A percentile compares a stretch with the other conserved stretches of the same genome.
Evolutionary conservation across 2,797 vertebrate genomes (phyloP).

Genomic region (Galagoides demidoff): DNA sequence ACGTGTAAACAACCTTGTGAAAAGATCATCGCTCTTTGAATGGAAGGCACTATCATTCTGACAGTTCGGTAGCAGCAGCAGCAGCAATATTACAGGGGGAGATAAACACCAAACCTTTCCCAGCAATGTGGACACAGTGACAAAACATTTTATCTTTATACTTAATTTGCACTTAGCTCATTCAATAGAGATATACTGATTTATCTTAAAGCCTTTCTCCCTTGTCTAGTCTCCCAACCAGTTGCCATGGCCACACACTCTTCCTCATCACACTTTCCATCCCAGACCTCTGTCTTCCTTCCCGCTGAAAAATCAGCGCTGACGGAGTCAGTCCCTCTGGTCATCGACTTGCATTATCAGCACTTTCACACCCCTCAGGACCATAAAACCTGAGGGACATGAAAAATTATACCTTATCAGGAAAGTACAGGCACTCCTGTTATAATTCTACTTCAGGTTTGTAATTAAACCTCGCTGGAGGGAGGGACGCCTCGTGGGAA

Average conservation of each 20-base stretch:
- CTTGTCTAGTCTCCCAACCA: not conserved
- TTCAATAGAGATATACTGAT: not conserved
- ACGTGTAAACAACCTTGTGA: not conserved
- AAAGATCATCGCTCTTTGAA: not conserved
- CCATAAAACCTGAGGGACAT: constrained; percentile 56
- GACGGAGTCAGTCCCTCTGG: not conserved
- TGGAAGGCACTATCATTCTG: not conserved
- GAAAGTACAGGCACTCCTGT: constrained; percentile 48
- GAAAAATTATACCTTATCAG: constrained; percentile 67
- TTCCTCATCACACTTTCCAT: not conserved
- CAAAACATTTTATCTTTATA: not conserved
- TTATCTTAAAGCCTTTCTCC: not conserved
- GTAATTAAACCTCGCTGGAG: constrained; percentile 44
- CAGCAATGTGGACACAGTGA: not conserved
- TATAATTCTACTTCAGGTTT: not conserved
- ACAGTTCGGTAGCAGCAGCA: not conserved
- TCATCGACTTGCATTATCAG: not conserved
- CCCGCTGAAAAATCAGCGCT: constrained; percentile 33
- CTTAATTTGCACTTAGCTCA: not conserved
- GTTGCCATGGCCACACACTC: constrained; percentile 37
- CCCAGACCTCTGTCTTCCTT: not conserved
- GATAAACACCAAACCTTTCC: not conserved
- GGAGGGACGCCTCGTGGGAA: not conserved
- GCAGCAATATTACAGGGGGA: not conserved
- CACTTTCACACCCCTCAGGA: constrained; percentile 1